Evolutionary conservation across 2,888 invertebrate species (phyloP).

Genomic region (Plusia festucae): DNA sequence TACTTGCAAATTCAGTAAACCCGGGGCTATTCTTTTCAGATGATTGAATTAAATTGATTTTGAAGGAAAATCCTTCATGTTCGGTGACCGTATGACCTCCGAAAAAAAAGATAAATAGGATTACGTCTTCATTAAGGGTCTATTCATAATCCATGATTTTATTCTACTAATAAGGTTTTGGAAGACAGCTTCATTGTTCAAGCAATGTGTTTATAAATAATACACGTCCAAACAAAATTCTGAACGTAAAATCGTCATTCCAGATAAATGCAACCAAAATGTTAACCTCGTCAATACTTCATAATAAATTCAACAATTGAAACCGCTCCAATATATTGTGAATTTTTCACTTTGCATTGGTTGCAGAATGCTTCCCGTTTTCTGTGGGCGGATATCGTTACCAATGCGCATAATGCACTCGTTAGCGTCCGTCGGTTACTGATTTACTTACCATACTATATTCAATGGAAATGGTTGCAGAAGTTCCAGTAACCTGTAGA

Average conservation of each 20-base stretch:
- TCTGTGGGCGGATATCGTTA: slow-evolving; percentile 59
- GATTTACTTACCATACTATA: slow-evolving; percentile 48
- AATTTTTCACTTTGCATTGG: slow-evolving; percentile 18
- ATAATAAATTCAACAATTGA: background rate
- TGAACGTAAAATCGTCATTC: background rate
- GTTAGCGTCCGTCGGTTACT: slow-evolving; percentile 53
- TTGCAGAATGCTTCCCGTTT: slow-evolving; percentile 53
- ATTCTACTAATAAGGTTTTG: background rate
- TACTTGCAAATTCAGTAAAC: slow-evolving; percentile 47
- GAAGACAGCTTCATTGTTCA: background rate
- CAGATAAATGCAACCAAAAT: background rate
- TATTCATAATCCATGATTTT: background rate
- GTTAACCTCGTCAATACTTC: background rate
- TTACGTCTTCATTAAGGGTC: background rate
- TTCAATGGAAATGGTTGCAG: background rate
- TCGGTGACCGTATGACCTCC: too few relatives aligned
- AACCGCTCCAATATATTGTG: slow-evolving; percentile 18
- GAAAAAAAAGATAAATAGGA: background rate
- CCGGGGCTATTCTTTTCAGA: slow-evolving; percentile 52
- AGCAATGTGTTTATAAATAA: background rate
- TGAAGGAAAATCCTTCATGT: too few relatives aligned
- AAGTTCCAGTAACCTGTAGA: background rate
- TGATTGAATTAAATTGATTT: too few relatives aligned
- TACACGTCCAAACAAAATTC: background rate
- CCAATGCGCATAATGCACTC: slow-evolving; percentile 60